Evolutionary conservation across 2,888 invertebrate species (phyloP), one percentile per base, ranked within the genome.

Genomic region (Lithophane leautieri): DNA sequence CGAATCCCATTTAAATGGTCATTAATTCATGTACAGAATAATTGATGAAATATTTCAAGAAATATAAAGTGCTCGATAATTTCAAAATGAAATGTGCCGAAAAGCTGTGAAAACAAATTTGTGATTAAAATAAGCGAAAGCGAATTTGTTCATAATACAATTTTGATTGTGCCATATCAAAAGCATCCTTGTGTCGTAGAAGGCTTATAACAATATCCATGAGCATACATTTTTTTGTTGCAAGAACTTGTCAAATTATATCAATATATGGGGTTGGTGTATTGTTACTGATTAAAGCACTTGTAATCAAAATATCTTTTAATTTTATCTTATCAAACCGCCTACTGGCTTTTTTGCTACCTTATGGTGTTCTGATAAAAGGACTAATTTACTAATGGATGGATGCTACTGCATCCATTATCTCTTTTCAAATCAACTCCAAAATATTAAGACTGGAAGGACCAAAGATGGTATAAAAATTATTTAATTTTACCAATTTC

Each of bases 71-170:
- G 81, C 76, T 82, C 54, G 44, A 67, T 68, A 81, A 84, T 78
- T 73, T 77, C 42, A 62, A 73, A 61, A 60, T 86, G 75, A 73
- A 78, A 84, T 47, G 85, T 88, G 88, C 85, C 73, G 60, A 79
- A 82, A 88, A 88, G 88, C 89, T 77, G 77, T 84, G 76, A 79
- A 72, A 81, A 80, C 70, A 87, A 82, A 82, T 70, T 74, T 56
- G 76, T 86, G 84, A 84, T 76, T 47, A 73, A 79, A 78, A 84
- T 84, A 89, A 87, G 75, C 83, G 25, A 89, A 50, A 88, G 88
- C 86, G 11, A 61, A 81, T 73, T 84, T 86, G 83, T 86, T 82
- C 16, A 82, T 83, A 82, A 65, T 78, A 84, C 81, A 86, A 83
- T 80, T 86, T 85, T 83, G 63, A 47, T 40, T 47, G 84, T 88